Conservation (phyloP, 2,888 invertebrate genomes). For the Lumbricus terrestris region DNA sequence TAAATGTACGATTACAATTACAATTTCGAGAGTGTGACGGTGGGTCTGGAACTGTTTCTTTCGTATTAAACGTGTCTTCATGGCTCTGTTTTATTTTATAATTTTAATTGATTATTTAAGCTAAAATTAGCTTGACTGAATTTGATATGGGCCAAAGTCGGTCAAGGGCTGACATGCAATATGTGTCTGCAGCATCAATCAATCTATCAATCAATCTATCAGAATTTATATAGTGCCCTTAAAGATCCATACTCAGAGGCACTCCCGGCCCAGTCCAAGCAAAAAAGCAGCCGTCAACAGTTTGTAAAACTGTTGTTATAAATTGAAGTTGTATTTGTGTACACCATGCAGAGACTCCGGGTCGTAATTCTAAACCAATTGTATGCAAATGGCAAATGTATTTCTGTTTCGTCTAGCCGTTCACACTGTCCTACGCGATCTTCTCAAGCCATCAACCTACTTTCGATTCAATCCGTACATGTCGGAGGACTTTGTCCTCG, state of each 20-base stretch:
- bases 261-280: too few relatives aligned
- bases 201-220: too few relatives aligned
- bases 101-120: neutral
- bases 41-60: neutral
- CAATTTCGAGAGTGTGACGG: too few relatives aligned
- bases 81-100: neutral
- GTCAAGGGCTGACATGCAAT: neutral
- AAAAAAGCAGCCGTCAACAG: too few relatives aligned
- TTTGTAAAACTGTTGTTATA: too few relatives aligned
- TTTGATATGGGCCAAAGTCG: neutral
- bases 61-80: neutral
- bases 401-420: constrained; percentile 65
- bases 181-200: neutral
- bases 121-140: neutral
- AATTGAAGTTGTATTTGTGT: too few relatives aligned
- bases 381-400: too few relatives aligned
- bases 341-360: too few relatives aligned
- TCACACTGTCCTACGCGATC: constrained; percentile 51
- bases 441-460: constrained; percentile 69
- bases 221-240: too few relatives aligned
- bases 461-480: constrained; percentile 86
- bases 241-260: too few relatives aligned
- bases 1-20: too few relatives aligned
- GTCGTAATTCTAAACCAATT: too few relatives aligned
- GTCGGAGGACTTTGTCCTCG: constrained; percentile 75